phyloP scores from a whole-genome alignment of 1,140 invertebrate genomes.

The Campodea augens region DNA sequence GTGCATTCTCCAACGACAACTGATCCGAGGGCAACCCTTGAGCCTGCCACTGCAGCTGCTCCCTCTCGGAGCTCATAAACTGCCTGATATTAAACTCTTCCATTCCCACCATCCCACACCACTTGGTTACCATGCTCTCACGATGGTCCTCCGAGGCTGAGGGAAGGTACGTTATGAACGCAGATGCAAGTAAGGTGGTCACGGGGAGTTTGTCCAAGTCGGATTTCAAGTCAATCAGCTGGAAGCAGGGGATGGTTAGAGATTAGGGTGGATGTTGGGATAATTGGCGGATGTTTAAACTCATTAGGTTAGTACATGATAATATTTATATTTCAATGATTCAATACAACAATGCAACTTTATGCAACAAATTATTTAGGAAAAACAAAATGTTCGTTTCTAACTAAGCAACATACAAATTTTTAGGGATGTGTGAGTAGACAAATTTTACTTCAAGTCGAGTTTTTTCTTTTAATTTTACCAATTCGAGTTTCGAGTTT shows the following conservation, averaged over 20 bases:
- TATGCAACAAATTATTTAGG: too few relatives aligned
- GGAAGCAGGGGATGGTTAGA: constrained; percentile 15
- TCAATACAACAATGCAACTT: neutral
- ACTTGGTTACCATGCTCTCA: constrained; percentile 32
- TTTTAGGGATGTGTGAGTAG: too few relatives aligned
- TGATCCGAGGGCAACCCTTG: constrained; percentile 65
- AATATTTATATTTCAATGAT: too few relatives aligned
- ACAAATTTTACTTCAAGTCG: too few relatives aligned
- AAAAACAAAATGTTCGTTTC: too few relatives aligned
- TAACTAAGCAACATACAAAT: too few relatives aligned
- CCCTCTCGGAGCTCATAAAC: constrained; percentile 53
- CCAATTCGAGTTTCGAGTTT: too few relatives aligned
- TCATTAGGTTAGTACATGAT: too few relatives aligned
- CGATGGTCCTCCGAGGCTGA: constrained; percentile 44
- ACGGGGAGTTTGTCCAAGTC: constrained; percentile 38
- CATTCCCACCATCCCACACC: constrained; percentile 32
- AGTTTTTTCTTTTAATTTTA: too few relatives aligned
- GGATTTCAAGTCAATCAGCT: constrained; percentile 35
- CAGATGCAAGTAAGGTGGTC: constrained; percentile 46
- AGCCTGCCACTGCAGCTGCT: constrained; percentile 65
- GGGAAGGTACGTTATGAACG: constrained; percentile 55
- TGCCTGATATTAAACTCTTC: constrained; percentile 42
- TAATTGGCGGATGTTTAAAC: too few relatives aligned
- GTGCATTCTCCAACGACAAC: constrained; percentile 61
- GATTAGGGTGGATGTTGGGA: too few relatives aligned